Percentiles rank a stretch among this genome's conserved stretches.
These are phyloP conservation scores for Leptinotarsa juncta DNA, from an alignment of 2,888 invertebrate genomes.

Conservation along the genomic window DNA sequence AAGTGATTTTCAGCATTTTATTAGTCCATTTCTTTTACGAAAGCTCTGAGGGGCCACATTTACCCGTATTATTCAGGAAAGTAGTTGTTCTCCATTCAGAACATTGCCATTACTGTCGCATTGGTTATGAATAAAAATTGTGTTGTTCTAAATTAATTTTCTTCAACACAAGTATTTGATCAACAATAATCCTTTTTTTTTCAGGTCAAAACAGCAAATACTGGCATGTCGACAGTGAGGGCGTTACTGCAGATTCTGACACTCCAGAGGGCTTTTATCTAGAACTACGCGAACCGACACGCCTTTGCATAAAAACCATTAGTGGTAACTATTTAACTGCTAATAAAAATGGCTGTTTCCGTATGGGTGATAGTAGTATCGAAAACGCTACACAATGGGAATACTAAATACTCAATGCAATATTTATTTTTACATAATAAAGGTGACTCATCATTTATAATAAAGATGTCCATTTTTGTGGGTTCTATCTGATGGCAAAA, in stretches of 20 bases:
- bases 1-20: neutral
- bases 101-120: too few relatives aligned
- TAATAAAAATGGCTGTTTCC: slow-evolving; percentile 92
- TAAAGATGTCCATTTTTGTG: slow-evolving; percentile 27
- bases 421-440: slow-evolving; percentile 31
- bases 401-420: slow-evolving; percentile 72
- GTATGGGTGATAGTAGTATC: slow-evolving; percentile 82
- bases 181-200: slow-evolving; percentile 42
- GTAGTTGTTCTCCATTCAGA: too few relatives aligned
- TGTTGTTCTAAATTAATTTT: too few relatives aligned
- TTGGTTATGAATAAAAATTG: too few relatives aligned
- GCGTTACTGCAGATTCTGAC: slow-evolving; percentile 88
- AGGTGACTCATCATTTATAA: slow-evolving; percentile 20
- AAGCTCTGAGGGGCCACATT: too few relatives aligned
- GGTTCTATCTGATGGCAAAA: slow-evolving; percentile 32
- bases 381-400: slow-evolving; percentile 92
- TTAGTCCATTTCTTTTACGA: too few relatives aligned
- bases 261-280: slow-evolving; percentile 88
- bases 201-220: slow-evolving; percentile 92
- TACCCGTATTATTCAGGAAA: too few relatives aligned
- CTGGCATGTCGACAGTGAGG: slow-evolving; percentile 92
- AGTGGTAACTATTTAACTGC: slow-evolving; percentile 85
- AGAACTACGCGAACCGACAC: slow-evolving; percentile 92
- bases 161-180: too few relatives aligned
- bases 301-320: slow-evolving; percentile 87